Percentiles rank a stretch among this genome's conserved stretches.
phyloP scores from a whole-genome alignment of 92 coral and sea anemone genomes.

The Palythoa grandis region DNA sequence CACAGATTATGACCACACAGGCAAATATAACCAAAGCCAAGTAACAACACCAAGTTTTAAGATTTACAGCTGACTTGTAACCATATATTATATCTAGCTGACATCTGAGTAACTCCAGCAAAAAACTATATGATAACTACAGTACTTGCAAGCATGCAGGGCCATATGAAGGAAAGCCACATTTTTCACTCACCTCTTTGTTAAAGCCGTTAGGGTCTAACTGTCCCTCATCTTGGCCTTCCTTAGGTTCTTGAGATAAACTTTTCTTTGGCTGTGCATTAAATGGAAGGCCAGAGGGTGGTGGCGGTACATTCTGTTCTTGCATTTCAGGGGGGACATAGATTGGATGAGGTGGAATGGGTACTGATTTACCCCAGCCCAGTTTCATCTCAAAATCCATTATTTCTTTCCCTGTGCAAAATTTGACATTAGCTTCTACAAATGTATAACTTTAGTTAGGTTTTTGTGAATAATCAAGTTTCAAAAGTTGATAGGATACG shows the following conservation, averaged over 20 bases:
- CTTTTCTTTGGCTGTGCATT: background rate
- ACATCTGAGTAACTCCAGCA: too few species aligned
- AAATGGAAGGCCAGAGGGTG: constrained; percentile 93
- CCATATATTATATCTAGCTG: too few species aligned
- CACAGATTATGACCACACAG: too few species aligned
- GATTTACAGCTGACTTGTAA: too few species aligned
- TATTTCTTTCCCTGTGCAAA: constrained; percentile 83
- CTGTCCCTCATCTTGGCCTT: background rate
- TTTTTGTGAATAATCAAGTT: background rate
- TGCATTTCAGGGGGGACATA: constrained; percentile 99
- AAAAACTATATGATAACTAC: background rate
- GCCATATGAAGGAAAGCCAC: background rate
- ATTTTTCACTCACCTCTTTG: background rate
- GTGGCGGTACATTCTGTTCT: constrained; percentile 95
- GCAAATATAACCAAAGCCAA: too few species aligned
- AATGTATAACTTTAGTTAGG: background rate
- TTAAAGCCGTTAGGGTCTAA: constrained; percentile 3
- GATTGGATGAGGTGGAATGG: constrained; percentile 98
- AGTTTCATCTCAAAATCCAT: constrained; percentile 97
- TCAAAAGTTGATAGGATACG: too few species aligned
- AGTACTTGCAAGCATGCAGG: background rate
- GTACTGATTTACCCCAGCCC: constrained; percentile 99
- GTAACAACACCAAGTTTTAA: too few species aligned
- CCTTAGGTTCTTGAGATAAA: background rate
- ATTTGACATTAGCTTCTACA: too few species aligned